These are phyloP conservation scores for Mobula birostris DNA, from an alignment of 2,113 vertebrate genomes.

Conservation along the genomic window DNA sequence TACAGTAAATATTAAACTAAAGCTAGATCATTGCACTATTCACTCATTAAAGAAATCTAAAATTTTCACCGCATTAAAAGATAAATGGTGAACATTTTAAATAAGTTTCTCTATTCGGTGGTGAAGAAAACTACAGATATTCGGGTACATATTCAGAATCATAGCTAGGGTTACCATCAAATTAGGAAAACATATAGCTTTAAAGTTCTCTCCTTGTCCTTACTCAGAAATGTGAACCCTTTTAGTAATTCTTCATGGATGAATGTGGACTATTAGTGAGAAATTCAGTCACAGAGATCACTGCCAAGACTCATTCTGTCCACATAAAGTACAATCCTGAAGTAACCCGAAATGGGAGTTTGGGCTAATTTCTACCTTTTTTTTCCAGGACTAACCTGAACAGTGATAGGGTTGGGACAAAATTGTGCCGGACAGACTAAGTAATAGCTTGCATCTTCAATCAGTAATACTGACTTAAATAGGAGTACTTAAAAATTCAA, in stretches of 20 bases:
- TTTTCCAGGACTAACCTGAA: too few species aligned
- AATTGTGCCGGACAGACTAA: neutral
- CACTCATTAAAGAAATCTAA: neutral
- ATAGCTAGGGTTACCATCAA: neutral
- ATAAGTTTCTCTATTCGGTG: neutral
- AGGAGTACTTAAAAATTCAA: neutral
- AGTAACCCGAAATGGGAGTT: neutral
- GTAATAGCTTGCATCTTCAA: constrained; percentile 8
- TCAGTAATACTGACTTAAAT: constrained; percentile 5
- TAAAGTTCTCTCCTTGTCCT: neutral
- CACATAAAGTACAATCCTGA: neutral
- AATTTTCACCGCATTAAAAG: neutral
- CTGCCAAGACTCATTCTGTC: neutral
- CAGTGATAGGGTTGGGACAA: neutral
- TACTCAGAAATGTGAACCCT: neutral
- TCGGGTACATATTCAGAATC: neutral
- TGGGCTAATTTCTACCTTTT: neutral
- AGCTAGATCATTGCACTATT: constrained; percentile 14
- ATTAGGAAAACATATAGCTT: neutral
- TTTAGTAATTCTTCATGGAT: neutral
- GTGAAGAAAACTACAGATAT: neutral
- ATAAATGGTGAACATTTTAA: neutral
- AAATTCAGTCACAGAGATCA: neutral
- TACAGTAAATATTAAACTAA: neutral
- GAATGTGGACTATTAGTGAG: neutral